A percentile compares a stretch with the other conserved stretches of the same genome.
Evolutionary conservation across 2,888 invertebrate genomes (phyloP).

Genomic region (Nomada fucata): DNA sequence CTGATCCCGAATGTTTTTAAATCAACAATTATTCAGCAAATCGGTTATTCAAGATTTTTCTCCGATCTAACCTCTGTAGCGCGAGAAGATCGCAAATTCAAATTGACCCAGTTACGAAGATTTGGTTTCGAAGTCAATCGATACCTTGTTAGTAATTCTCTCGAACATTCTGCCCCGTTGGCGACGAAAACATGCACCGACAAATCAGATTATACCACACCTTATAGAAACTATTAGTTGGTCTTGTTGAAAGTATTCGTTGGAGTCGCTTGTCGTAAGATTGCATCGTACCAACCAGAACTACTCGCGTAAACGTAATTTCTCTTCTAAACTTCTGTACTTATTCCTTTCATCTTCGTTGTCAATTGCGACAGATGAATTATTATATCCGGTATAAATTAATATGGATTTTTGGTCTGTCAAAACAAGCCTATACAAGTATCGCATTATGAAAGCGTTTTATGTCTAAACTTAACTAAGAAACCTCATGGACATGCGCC

Average conservation of each 20-base stretch:
- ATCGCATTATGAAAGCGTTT: too few relatives aligned
- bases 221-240: slow-evolving; percentile 3
- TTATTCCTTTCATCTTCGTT: too few relatives aligned
- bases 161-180: background rate
- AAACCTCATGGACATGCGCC: too few relatives aligned
- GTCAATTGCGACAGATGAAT: too few relatives aligned
- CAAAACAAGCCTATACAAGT: too few relatives aligned
- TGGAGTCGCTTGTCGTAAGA: background rate
- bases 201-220: slow-evolving; percentile 7
- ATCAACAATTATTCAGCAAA: too few relatives aligned
- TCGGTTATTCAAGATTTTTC: background rate
- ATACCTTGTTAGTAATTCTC: slow-evolving; percentile 17
- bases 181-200: slow-evolving; percentile 1
- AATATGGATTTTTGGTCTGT: too few relatives aligned
- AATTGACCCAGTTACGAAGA: slow-evolving; percentile 28
- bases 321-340: background rate
- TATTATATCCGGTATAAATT: too few relatives aligned
- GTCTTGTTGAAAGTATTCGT: background rate
- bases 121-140: slow-evolving; percentile 29
- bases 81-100: background rate
- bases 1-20: too few relatives aligned
- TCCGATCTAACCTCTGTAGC: too few relatives aligned
- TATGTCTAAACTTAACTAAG: too few relatives aligned
- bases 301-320: background rate
- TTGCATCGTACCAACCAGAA: background rate